Conservation (phyloP, 2,113 vertebrate species). For the Corydoras sp. region DNA sequence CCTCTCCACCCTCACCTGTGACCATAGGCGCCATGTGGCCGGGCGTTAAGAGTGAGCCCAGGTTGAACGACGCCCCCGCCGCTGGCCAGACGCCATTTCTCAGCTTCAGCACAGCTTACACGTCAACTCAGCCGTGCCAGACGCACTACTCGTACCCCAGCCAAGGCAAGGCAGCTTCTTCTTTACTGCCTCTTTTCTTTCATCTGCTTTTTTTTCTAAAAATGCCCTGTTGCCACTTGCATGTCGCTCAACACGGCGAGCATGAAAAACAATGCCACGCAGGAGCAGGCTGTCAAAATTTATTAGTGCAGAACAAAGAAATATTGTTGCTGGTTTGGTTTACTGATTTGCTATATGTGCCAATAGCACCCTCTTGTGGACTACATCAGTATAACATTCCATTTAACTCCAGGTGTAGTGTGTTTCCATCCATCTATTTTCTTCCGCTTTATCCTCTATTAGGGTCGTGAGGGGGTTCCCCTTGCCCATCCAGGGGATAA, state of each 20-base stretch:
- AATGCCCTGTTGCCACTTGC: slow-evolving; percentile 10
- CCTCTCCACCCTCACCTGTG: slow-evolving; percentile 20
- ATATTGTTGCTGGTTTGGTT: too few species aligned
- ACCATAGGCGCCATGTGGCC: slow-evolving; percentile 94
- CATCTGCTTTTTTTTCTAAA: background rate
- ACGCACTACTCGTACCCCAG: slow-evolving; percentile 95
- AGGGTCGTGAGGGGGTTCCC: too few species aligned
- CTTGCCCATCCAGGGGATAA: too few species aligned
- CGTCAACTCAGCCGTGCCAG: slow-evolving; percentile 87
- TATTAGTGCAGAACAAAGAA: too few species aligned
- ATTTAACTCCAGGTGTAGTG: background rate
- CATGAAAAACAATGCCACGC: too few species aligned
- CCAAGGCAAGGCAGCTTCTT: slow-evolving; percentile 76
- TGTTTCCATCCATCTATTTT: too few species aligned
- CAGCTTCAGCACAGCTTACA: slow-evolving; percentile 93
- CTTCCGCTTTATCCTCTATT: too few species aligned
- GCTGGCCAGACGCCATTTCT: slow-evolving; percentile 93
- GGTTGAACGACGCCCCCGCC: slow-evolving; percentile 89
- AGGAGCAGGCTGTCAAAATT: too few species aligned
- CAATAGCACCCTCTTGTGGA: too few species aligned
- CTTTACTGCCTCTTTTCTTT: slow-evolving; percentile 24
- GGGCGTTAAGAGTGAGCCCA: slow-evolving; percentile 96
- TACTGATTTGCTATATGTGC: too few species aligned
- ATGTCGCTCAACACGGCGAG: too few species aligned
- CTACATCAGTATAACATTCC: too few species aligned